Evolutionary conservation across 2,113 vertebrate species (phyloP).

Genomic region (Nycticorax nycticorax): DNA sequence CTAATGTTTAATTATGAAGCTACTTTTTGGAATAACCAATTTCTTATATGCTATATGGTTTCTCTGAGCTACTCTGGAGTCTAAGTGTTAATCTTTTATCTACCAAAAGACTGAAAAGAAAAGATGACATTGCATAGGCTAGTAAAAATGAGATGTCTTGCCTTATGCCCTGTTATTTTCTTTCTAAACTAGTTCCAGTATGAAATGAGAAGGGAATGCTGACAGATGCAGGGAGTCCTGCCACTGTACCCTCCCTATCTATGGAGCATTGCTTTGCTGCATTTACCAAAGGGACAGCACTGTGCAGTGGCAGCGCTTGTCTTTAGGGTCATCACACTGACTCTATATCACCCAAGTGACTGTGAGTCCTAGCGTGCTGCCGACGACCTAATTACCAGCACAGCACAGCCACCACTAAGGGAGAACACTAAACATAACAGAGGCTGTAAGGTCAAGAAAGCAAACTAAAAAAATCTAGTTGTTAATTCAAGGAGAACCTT

Average conservation of each 20-base stretch:
- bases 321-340: neutral
- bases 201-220: neutral
- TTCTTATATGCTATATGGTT: neutral
- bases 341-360: neutral
- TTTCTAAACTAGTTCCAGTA: neutral
- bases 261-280: neutral
- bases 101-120: neutral
- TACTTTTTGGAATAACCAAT: neutral
- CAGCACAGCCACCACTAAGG: neutral
- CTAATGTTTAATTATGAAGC: neutral
- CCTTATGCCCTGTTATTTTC: neutral
- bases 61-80: neutral
- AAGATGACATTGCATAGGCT: neutral
- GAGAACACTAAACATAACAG: neutral
- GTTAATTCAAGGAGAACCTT: neutral
- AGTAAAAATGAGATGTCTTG: neutral
- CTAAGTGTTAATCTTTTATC: conserved; percentile 4
- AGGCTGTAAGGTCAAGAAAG: neutral
- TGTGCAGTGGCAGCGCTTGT: neutral
- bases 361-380: neutral
- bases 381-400: neutral
- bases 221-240: neutral
- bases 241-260: neutral
- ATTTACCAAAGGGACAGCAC: neutral
- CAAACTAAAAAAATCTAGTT: neutral